phyloP scores from a whole-genome alignment of 2,888 invertebrate genomes.

The Lysandra bellargus region DNA sequence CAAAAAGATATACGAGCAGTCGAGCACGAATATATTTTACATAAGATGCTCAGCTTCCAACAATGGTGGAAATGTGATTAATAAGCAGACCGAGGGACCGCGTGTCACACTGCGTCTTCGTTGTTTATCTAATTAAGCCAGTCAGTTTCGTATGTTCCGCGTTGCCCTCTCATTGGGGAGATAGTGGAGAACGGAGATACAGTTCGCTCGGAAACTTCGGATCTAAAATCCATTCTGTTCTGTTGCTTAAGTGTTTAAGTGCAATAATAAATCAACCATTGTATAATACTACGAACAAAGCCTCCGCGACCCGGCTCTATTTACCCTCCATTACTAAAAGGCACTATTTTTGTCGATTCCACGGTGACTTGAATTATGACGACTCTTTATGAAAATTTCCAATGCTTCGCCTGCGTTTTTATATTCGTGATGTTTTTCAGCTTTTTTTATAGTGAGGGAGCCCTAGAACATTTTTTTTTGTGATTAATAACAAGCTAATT shows the following conservation, averaged over 20 bases:
- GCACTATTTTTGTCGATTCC: conserved; percentile 14
- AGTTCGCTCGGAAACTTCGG: conserved; percentile 19
- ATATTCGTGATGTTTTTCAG: background rate
- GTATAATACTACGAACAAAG: conserved; percentile 34
- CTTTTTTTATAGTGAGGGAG: background rate
- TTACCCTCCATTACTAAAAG: conserved; percentile 22
- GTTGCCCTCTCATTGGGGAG: conserved; percentile 25
- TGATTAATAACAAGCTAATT: too few species aligned
- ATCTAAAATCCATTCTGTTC: conserved; percentile 26
- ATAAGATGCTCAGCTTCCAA: conserved; percentile 25
- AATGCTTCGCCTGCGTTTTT: background rate
- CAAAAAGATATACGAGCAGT: conserved; percentile 11
- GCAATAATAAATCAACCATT: conserved; percentile 22
- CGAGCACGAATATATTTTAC: conserved; percentile 17
- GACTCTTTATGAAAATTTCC: background rate
- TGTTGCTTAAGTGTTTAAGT: conserved; percentile 32
- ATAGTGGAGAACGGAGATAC: conserved; percentile 8
- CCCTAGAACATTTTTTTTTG: too few species aligned
- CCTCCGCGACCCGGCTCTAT: conserved; percentile 10
- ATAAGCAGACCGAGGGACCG: conserved; percentile 39
- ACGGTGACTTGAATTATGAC: conserved; percentile 12
- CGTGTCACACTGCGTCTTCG: conserved; percentile 37
- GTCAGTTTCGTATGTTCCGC: conserved; percentile 32
- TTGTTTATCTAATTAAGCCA: conserved; percentile 43
- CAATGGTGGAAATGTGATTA: conserved; percentile 35